Conservation (phyloP, 2,888 invertebrate species). For the Lycophotia porphyrea region DNA sequence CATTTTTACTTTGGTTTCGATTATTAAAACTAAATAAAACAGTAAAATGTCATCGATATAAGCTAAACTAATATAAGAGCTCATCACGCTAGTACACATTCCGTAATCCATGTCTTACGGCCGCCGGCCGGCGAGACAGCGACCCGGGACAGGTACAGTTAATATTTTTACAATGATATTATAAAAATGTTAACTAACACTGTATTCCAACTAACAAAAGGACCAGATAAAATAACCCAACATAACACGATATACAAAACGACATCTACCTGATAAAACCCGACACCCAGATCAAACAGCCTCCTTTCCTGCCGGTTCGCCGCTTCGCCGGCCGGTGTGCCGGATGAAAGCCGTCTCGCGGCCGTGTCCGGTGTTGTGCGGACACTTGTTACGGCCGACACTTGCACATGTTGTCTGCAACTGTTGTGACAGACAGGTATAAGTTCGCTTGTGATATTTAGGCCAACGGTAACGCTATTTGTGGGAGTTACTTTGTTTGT, state of each 20-base stretch:
- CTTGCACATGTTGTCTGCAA: conserved; percentile 37
- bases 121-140: neutral
- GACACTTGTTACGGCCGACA: conserved; percentile 37
- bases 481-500: conserved; percentile 15
- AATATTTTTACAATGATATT: neutral
- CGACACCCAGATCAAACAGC: conserved; percentile 20
- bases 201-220: neutral
- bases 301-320: neutral
- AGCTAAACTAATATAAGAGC: neutral
- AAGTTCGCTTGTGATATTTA: conserved; percentile 35
- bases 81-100: neutral
- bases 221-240: neutral
- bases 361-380: conserved; percentile 24
- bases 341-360: conserved; percentile 34
- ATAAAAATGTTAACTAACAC: neutral
- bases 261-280: conserved; percentile 14
- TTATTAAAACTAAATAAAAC: neutral
- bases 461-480: conserved; percentile 38
- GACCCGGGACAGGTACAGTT: neutral
- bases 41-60: neutral
- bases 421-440: conserved; percentile 34
- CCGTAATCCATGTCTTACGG: neutral
- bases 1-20: neutral
- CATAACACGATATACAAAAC: neutral
- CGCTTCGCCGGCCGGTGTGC: neutral